Percentiles rank a stretch among this genome's conserved stretches.
Evolutionary conservation across 2,113 vertebrate species (phyloP).

Genomic region (Phalacrocorax brasilianus): DNA sequence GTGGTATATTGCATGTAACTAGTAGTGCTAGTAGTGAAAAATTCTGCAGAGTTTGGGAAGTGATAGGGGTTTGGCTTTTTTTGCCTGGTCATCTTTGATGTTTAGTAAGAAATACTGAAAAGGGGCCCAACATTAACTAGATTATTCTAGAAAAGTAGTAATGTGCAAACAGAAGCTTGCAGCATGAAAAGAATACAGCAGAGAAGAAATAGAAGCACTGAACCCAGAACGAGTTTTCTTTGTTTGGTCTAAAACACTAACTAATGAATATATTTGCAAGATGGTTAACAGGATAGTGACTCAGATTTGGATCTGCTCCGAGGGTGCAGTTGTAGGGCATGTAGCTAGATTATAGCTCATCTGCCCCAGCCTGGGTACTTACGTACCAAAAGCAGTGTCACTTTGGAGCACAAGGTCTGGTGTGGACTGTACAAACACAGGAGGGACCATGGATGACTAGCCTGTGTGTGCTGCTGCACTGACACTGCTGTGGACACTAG

Average conservation of each 20-base stretch:
- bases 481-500: accelerated
- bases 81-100: neutral
- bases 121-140: neutral
- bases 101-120: neutral
- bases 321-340: neutral
- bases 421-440: too few relatives aligned
- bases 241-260: neutral
- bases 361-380: too few relatives aligned
- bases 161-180: neutral
- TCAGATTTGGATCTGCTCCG: neutral
- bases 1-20: neutral
- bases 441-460: neutral
- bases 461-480: neutral
- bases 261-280: neutral
- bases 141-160: neutral
- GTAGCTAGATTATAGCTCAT: neutral
- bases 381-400: neutral
- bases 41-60: neutral
- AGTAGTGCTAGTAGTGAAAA: neutral
- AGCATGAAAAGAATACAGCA: neutral
- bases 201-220: neutral
- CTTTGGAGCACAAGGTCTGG: neutral
- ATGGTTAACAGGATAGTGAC: neutral
- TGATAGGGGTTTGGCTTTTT: neutral
- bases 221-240: neutral